phyloP scores from a whole-genome alignment of 2,797 vertebrate genomes.

The Gymnopithys bicolor region DNA sequence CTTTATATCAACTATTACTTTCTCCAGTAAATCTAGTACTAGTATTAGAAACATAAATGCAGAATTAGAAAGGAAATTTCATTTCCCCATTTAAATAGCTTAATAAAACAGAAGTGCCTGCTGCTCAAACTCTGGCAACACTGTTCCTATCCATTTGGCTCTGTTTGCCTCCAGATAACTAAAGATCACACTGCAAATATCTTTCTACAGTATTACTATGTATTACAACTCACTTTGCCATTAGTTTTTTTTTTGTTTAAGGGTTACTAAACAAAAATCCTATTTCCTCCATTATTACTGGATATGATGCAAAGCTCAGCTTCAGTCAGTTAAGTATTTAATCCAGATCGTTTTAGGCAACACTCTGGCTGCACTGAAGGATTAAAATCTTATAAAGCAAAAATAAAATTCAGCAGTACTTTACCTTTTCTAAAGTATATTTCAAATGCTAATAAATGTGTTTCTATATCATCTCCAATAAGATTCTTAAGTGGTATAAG shows the following conservation, averaged over 20 bases:
- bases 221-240: not conserved
- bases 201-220: not conserved
- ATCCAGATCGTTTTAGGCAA: not conserved
- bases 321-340: not conserved
- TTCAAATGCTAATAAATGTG: conserved; percentile 84
- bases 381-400: not conserved
- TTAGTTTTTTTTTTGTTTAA: not conserved
- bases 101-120: not conserved
- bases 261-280: not conserved
- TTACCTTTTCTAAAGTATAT: conserved; percentile 86
- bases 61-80: not conserved
- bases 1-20: not conserved
- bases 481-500: conserved; percentile 82
- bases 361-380: not conserved
- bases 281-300: not conserved
- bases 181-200: not conserved
- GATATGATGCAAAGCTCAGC: not conserved
- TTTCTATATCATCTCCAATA: conserved; percentile 80
- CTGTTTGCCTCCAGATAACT: not conserved
- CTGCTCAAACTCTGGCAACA: not conserved
- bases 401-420: not conserved
- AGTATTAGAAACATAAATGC: not conserved
- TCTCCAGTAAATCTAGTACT: not conserved
- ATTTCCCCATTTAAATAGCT: not conserved
- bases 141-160: not conserved